Base-by-base conservation (phyloP, 1,140 invertebrate genomes). In the Pseudomyrmex flavicornis region DNA sequence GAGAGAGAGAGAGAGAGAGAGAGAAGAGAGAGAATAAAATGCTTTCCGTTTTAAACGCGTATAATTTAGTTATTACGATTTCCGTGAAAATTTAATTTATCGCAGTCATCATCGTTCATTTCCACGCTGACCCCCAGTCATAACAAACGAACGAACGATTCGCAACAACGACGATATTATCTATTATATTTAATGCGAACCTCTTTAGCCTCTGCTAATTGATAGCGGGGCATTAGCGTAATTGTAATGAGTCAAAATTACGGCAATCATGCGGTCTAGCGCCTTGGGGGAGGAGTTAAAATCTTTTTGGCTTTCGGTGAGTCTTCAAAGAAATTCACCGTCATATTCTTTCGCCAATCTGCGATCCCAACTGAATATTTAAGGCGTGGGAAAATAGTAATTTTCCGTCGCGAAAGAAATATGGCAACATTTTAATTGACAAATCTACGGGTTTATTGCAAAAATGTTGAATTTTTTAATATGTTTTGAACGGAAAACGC, bases 241-340 rank as follows among this genome's bases (percentile, higher is more conserved):
- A 93, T 94, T 93, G 90, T 92, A 92, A 94, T 92, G 91, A 93
- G 90, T 90, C 89, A 90, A 91, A 93, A 93, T 94, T 94, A 93
- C 91, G 86, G 92, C 92, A 91, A 93, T 93, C 90, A 89, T 82
- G 90, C 91, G 91, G 91, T 91, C 85, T 90, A 87, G 90, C 91
- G 90, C 92, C 90, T 90, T 80, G 66, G 68, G 70, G 84, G 83
- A 88, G 56, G 73, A 62, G 62, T 52, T 80, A 56, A 52, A 73
- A 82, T 87, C 74, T 50, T 35, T 35, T 46, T 44, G 17, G 66
- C 75, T 88, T 88, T 88, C 85, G 86, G 72, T 52, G 54, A 13
- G 82, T 88, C 86, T 88, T 88, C 87, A 88, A 88, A 88, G 87
- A 85, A 84, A 83, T 61, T 44, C 9, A 61, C 85, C 86, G 86